These are phyloP conservation scores for Pteruthius melanotis DNA, from an alignment of 2,113 vertebrate species.

Conservation along the genomic window DNA sequence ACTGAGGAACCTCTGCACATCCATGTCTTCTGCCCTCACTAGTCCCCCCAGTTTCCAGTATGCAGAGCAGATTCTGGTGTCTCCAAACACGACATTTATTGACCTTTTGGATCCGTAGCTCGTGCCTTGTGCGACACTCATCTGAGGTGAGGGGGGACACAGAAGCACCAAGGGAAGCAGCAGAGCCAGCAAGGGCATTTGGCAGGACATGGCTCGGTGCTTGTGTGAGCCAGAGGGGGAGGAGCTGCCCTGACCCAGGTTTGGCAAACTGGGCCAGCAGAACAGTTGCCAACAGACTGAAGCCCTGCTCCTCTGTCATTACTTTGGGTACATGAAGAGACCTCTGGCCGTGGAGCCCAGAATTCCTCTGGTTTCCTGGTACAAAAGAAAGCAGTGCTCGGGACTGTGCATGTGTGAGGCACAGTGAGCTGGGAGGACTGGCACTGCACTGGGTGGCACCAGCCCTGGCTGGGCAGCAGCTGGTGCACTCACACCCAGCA, in stretches of 20 bases:
- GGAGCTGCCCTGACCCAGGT: not conserved
- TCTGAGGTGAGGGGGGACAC: no score
- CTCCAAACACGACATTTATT: not conserved
- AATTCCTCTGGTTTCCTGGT: not conserved
- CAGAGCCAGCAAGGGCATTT: not conserved
- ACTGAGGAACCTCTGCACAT: not conserved
- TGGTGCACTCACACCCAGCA: not conserved
- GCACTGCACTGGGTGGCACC: not conserved
- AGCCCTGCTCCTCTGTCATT: not conserved
- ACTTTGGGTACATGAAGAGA: not conserved
- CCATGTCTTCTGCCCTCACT: not conserved
- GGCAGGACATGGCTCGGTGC: accelerated
- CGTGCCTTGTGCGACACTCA: accelerated
- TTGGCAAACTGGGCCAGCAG: not conserved
- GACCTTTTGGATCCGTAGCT: not conserved
- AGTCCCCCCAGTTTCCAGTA: accelerated
- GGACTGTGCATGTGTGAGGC: not conserved
- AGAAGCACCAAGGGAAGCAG: not conserved
- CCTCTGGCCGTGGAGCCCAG: not conserved
- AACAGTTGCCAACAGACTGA: not conserved
- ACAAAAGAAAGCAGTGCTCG: not conserved
- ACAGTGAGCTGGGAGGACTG: not conserved
- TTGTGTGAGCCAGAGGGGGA: not conserved
- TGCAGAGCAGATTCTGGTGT: not conserved
- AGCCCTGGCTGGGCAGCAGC: not conserved